Evolutionary conservation across 1,140 invertebrate species (phyloP), one percentile per base, ranked within the genome.

Genomic region (Camponotus pennsylvanicus): DNA sequence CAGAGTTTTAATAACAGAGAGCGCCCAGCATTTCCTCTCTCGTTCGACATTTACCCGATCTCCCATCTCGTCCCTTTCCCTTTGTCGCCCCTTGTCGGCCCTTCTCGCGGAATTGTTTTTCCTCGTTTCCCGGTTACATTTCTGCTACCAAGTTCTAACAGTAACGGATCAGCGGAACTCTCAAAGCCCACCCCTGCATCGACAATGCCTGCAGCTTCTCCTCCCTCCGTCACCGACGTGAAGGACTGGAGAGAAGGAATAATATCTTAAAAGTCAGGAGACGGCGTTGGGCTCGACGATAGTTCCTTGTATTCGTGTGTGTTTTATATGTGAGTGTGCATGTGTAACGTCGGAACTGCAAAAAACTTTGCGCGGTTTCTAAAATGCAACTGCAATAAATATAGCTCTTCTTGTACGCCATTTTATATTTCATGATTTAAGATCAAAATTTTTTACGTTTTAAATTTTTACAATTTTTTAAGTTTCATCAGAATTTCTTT

Each of bases 41-140:
- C 21, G 49, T 85, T 85, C 82, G 45, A 76, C 82, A 67, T 85
- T 78, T 78, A 85, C 78, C 82, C 59, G 82, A 37, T 85, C 59
- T 85, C 45, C 6, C 49, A 52, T 27, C 27, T 27, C 49, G 49
- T 21, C 34, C 57, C 64, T 78, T 18, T 55, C 69, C 55, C 55
- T 83, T 75, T 75, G 73, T 78, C 75, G 45, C 61, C 6, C 37
- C 37, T 40, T 40, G 2, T 5, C 21, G 42, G 18, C 73, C 73
- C 61, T 77, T 64, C 59, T 52, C 82, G 59, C 45, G 15, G 27
- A 78, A 76, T 78, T 78, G 59, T 85, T 85, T 85, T 64, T 78
- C 45, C 27, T 13, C 52, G 49, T 82, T 70, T 80, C 49, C 57
- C 40, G 40, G 55, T 63, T 83, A 83, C 79, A 63, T 73, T 40